Evolutionary conservation across 2,113 vertebrate species (phyloP), one percentile per base, ranked within the genome.

Genomic region (Elgaria multicarinata): DNA sequence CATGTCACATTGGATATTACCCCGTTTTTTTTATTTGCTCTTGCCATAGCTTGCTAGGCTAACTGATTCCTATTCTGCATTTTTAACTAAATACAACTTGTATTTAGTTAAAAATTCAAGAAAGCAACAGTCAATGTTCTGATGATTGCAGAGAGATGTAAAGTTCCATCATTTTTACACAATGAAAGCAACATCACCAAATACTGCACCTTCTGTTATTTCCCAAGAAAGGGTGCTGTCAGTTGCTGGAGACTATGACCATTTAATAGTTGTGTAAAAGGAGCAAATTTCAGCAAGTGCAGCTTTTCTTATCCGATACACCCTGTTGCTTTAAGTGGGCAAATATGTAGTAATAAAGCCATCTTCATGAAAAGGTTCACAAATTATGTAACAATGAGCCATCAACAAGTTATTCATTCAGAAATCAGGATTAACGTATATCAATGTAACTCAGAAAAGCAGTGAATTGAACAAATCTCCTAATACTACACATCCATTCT

Each of bases 381-480:
- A 94, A 50, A 92, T 82, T 92, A 88, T 93, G 80, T 90, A 90
- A 96, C 13, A 92, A 96, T 90, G 72, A 75, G 50, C 39, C 91
- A 93, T 95, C 91, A 77, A 84, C 91, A 71, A 91, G 87, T 85
- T 95, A 71, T 88, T 90, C 85, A 93, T 55, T 82, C 75, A 74
- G 46, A 97, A 97, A 97, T 93, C 93, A 93, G 94, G 91, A 97
- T 96, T 94, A 96, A 91, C 72, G 92, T 95, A 85, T 55, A n/a
- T 64, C 86, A 91, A 90, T 90, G 93, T 94, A 96, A 94, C 91
- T 95, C 76, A 93, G 87, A 94, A 78, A 92, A 28, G 83, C 76
- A 94, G 36, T 86, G 78, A 93, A 79, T 77, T 91, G 85, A 93
- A 66, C 91, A 75, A 92, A 95, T 85, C 76, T 64, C 87, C 67